Evolutionary conservation across 2,113 vertebrate species (phyloP).

Genomic region (Capricornis sumatraensis): DNA sequence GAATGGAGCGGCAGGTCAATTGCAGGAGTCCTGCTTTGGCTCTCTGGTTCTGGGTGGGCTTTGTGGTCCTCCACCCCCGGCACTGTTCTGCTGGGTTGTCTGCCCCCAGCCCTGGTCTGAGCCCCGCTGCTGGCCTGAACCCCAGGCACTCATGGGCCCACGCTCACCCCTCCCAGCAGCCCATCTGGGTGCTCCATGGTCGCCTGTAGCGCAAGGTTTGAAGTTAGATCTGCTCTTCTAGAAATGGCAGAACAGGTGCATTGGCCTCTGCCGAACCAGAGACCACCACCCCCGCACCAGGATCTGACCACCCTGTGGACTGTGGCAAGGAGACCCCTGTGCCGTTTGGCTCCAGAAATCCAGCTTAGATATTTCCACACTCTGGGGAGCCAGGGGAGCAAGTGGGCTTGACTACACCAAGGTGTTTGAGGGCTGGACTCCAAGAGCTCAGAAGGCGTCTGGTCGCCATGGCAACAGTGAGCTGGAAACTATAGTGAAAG

Average conservation of each 20-base stretch:
- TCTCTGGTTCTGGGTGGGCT: no score
- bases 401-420: constrained; percentile 44
- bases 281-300: not conserved
- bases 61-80: not conserved
- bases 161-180: not conserved
- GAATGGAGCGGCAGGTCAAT: fast-evolving
- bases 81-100: no score
- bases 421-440: constrained; percentile 42
- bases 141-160: not conserved
- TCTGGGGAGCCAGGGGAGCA: not conserved
- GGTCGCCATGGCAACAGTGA: constrained; percentile 45
- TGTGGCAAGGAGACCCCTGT: not conserved
- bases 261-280: not conserved
- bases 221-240: not conserved
- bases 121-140: not conserved
- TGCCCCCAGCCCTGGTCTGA: not conserved
- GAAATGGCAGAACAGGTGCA: not conserved
- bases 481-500: not conserved
- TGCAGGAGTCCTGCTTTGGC: not conserved
- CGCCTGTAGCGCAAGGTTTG: not conserved
- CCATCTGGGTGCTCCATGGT: not conserved
- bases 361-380: not conserved
- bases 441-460: constrained; percentile 22
- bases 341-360: not conserved
- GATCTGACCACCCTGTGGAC: not conserved